Base-by-base conservation (phyloP, 2,888 invertebrate genomes). In the Pyrochroa serraticornis region DNA sequence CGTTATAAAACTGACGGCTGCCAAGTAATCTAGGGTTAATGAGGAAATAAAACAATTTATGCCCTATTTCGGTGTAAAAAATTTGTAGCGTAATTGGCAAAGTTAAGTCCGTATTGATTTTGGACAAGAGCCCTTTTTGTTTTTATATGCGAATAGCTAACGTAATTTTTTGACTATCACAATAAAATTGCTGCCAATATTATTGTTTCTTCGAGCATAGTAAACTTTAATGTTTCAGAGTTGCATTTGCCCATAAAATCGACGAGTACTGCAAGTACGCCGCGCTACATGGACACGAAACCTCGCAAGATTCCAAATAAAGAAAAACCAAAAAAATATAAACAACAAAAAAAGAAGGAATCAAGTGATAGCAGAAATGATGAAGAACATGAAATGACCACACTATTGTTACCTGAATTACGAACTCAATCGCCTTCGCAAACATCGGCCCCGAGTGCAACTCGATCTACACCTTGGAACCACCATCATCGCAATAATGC, bases 311-410 rank as follows among this genome's bases (percentile, higher is more conserved):
- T 76, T 3, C 52, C 65, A 12, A 71, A 73, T 59, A 78, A 77
- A 62, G 77, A 77, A 9, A 78, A 79, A 65, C 69, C 75, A 41
- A 78, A 77, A 62, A 79, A 79, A 62, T 72, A 69, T 63, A 77
- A 76, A 60, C 71, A 74, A 48, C 68, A 75, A 12, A 67, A 69
- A 48, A 72, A 69, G 54, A 74, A 75, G 58, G 72, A 71, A 48
- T 71, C 70, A 42, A 70, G 68, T 46, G 71, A 72, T 58, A 68
- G 65, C 61, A 71, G 68, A 56, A 68, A 70, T 39, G 75, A 76
- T 43, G 73, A 75, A 31, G 71, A 72, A 52, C 67, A 72, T 38
- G 74, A 75, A 56, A 63, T 68, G 61, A 75, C 75, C 41, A 77
- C 73, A 32, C 68, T 71, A 53, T 68, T 68, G 37, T 64, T 66